Base-by-base conservation (phyloP, 2,113 vertebrate species). In the Atherinomorus stipes region DNA sequence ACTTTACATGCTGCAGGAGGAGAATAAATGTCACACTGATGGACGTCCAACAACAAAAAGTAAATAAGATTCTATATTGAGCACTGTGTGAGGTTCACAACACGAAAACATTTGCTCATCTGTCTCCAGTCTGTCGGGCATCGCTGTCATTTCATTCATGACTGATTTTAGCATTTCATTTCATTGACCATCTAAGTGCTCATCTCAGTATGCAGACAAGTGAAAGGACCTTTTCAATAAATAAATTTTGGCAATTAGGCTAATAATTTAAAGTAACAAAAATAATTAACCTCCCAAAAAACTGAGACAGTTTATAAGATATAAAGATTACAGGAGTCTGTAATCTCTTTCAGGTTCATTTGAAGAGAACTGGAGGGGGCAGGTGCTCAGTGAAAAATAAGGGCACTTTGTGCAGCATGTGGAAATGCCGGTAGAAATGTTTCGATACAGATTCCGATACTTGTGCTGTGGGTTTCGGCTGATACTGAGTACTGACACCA, bases 11-110 rank as follows among this genome's bases (percentile, higher is more conserved):
- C 65, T 64, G 54, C 16, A 3, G 57, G 52, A 64, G 60, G 59
- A 28, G 53, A 74, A 76, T 73, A 52, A 81, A 75, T 62, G 58
- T 77, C 80, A 80, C 61, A 10, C 21, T 85, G 71, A 82, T 81
- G 63, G 72, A 80, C 15, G 45, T 47, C 75, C 53, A 62, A 38
- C 51, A 57, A 52, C 59, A 11, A 71, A 57, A 78, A 53, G 47
- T 72, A 56, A 74, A 83, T 74, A 72, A 71, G 50, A 67, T 74
- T 58, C 54, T 47, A 45, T 66, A 71, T 22, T 70, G 62, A 71
- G 38, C 18, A 2, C 23, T 19, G 23, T 57, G 68, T 0, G 53
- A 69, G 67, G 65, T 56, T 69, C 63, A 52, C 22, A 28, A 13
- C 61, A 40, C 19, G 25, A 40, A 53, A 57, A 57, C 28, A 13